These are phyloP conservation scores for Acronicta alni DNA, from an alignment of 2,888 invertebrate genomes.

Conservation along the genomic window DNA sequence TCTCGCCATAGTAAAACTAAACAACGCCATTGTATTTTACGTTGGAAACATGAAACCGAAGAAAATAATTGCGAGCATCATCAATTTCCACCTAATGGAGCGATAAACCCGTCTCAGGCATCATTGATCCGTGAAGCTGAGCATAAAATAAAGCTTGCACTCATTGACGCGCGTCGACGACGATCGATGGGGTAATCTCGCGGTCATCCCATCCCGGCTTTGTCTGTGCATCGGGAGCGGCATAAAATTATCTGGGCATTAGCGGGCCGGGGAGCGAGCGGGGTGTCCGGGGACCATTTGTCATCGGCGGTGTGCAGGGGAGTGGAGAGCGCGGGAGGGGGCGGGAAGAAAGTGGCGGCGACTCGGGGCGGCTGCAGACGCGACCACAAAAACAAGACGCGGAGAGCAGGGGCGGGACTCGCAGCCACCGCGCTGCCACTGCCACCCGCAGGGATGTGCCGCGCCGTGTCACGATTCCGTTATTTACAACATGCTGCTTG, in stretches of 20 bases:
- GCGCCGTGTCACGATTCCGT: conserved; percentile 61
- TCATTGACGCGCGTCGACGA: conserved; percentile 80
- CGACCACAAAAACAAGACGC: conserved; percentile 87
- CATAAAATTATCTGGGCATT: conserved; percentile 88
- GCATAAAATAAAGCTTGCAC: conserved; percentile 80
- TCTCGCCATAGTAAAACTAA: conserved; percentile 42
- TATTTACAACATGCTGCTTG: conserved; percentile 61
- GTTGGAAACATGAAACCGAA: conserved; percentile 42
- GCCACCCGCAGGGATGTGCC: conserved; percentile 75
- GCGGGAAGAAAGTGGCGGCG: conserved; percentile 80
- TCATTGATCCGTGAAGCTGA: conserved; percentile 78
- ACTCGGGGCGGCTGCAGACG: conserved; percentile 86
- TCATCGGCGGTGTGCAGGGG: conserved; percentile 78
- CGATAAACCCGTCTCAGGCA: conserved; percentile 76
- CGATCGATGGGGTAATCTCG: conserved; percentile 84
- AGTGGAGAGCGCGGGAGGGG: conserved; percentile 61
- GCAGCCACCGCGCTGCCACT: conserved; percentile 73
- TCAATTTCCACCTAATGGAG: conserved; percentile 75
- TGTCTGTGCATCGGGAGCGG: conserved; percentile 81
- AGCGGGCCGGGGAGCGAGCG: conserved; percentile 75
- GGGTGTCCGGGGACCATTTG: conserved; percentile 87
- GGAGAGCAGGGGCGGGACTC: conserved; percentile 80
- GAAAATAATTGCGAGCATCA: conserved; percentile 62
- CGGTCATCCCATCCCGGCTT: conserved; percentile 80
- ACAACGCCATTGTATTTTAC: conserved; percentile 47